Conservation (phyloP, 2,888 invertebrate species). For the Lathronympha strigana region DNA sequence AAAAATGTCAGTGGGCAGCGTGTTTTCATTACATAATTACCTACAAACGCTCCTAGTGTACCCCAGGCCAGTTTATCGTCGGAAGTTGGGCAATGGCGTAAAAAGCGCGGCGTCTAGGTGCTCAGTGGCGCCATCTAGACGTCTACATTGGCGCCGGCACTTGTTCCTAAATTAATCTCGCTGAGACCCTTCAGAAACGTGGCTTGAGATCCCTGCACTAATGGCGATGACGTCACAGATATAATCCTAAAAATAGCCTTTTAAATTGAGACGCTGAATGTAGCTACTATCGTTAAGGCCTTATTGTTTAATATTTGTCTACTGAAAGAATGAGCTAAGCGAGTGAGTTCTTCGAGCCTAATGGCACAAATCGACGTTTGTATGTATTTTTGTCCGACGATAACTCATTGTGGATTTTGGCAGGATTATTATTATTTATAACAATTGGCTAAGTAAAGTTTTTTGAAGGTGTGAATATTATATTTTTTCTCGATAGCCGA, state of each 20-base stretch:
- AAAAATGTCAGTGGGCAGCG: neutral
- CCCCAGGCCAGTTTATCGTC: conserved; percentile 57
- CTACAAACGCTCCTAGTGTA: conserved; percentile 39
- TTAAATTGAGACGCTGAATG: too few species aligned
- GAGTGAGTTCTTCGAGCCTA: too few species aligned
- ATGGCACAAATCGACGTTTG: too few species aligned
- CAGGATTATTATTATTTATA: too few species aligned
- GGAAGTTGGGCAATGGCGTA: conserved; percentile 65
- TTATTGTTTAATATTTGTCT: too few species aligned
- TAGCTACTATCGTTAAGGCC: too few species aligned
- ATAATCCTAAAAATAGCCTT: conserved; percentile 35
- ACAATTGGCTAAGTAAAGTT: too few species aligned
- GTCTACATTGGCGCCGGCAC: conserved; percentile 76
- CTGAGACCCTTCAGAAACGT: conserved; percentile 52
- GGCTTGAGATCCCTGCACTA: conserved; percentile 51
- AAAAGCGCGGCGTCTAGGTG: conserved; percentile 66
- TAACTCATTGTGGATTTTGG: too few species aligned
- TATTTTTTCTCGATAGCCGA: too few species aligned
- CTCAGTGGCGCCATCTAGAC: conserved; percentile 79
- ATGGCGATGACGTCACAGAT: conserved; percentile 40
- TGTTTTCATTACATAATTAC: conserved; percentile 5
- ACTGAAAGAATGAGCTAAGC: too few species aligned
- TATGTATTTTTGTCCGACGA: too few species aligned
- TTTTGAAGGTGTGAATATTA: too few species aligned
- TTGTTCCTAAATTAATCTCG: conserved; percentile 73